Evolutionary conservation across 2,888 invertebrate genomes (phyloP).

Genomic region (Apomyelois bistriatella): DNA sequence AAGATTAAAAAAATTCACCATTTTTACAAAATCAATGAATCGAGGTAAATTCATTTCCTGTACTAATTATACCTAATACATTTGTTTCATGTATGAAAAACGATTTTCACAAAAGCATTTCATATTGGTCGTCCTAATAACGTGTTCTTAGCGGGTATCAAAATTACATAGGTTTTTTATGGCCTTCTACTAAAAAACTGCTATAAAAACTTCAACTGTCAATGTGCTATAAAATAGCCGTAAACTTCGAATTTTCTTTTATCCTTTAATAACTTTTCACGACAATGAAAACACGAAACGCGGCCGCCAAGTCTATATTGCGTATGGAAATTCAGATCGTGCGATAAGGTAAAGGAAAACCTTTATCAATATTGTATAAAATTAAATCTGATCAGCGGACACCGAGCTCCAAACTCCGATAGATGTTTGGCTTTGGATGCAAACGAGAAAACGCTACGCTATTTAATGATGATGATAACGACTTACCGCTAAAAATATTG

Average conservation of each 20-base stretch:
- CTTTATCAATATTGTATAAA: constrained; percentile 10
- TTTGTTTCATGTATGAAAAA: too few species aligned
- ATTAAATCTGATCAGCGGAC: constrained; percentile 3
- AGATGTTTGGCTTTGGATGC: too few species aligned
- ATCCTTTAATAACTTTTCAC: constrained; percentile 41
- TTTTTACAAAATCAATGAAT: too few species aligned
- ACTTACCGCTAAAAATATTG: too few species aligned
- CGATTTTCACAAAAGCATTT: not conserved
- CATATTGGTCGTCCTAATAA: constrained; percentile 11
- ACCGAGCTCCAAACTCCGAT: too few species aligned
- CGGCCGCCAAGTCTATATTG: constrained; percentile 24
- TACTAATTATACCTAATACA: too few species aligned
- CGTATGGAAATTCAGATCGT: constrained; percentile 29
- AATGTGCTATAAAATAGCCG: constrained; percentile 52
- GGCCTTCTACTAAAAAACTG: constrained; percentile 44
- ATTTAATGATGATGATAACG: too few species aligned
- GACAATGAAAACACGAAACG: constrained; percentile 37
- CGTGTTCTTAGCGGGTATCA: constrained; percentile 34
- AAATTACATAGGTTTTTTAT: constrained; percentile 45
- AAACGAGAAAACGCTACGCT: too few species aligned
- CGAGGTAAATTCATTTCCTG: too few species aligned
- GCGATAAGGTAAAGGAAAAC: not conserved
- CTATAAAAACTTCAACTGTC: constrained; percentile 53
- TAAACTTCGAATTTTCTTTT: constrained; percentile 49
- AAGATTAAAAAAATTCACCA: too few species aligned